phyloP scores from a whole-genome alignment of 2,888 invertebrate genomes.

The Ephialtes manifestator region DNA sequence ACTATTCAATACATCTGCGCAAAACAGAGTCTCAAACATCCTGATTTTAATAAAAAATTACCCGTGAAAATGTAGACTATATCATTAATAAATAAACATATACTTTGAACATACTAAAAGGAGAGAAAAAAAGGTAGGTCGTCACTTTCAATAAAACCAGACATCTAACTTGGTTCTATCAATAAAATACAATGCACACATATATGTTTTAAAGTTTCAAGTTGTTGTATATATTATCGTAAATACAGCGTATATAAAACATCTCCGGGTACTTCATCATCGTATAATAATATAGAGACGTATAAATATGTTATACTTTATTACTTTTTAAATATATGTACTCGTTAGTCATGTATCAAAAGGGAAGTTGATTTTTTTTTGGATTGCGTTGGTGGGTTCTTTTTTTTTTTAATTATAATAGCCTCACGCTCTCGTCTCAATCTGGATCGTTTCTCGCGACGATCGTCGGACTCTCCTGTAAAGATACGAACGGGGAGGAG shows the following conservation, averaged over 20 bases:
- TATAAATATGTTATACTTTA: constrained; percentile 77
- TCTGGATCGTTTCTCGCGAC: constrained; percentile 41
- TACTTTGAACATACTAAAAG: neutral
- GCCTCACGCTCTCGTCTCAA: constrained; percentile 46
- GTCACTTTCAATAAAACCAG: neutral
- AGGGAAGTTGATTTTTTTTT: constrained; percentile 66
- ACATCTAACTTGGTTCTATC: neutral
- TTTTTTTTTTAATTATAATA: constrained; percentile 34
- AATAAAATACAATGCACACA: neutral
- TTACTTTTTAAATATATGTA: constrained; percentile 59
- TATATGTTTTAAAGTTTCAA: constrained; percentile 52
- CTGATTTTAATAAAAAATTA: too few relatives aligned
- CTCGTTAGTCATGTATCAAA: constrained; percentile 78
- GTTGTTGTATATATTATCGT: constrained; percentile 81
- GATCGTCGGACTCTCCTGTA: constrained; percentile 33
- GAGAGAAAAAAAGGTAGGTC: too few relatives aligned
- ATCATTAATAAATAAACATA: too few relatives aligned
- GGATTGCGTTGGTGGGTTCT: constrained; percentile 46
- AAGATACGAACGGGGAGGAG: constrained; percentile 25
- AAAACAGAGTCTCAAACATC: too few relatives aligned
- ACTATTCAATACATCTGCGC: too few relatives aligned
- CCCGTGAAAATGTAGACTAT: too few relatives aligned
- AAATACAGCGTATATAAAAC: constrained; percentile 83
- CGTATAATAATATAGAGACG: constrained; percentile 77
- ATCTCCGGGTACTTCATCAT: constrained; percentile 75